Percentiles rank a stretch among this genome's conserved stretches.
Conservation (phyloP, 2,888 invertebrate species). For the Theretra japonica region DNA sequence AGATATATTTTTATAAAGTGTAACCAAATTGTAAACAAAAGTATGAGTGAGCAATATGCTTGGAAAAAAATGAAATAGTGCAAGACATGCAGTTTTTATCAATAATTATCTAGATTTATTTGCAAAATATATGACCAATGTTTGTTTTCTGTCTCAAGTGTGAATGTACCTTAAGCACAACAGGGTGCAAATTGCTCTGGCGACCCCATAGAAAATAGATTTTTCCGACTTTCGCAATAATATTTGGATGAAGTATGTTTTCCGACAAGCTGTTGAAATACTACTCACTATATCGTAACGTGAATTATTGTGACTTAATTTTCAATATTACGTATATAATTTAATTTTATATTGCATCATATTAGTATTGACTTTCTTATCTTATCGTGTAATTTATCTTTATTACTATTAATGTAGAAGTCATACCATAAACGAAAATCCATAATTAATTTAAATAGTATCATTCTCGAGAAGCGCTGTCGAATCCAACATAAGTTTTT, state of each 20-base stretch:
- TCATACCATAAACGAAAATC: no score
- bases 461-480: no score
- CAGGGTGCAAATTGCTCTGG: conserved; percentile 74
- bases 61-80: no score
- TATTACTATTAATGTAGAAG: no score
- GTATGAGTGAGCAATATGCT: no score
- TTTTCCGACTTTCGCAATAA: conserved; percentile 34
- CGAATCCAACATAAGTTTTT: no score
- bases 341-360: neutral
- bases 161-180: conserved; percentile 61
- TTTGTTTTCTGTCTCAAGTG: conserved; percentile 33
- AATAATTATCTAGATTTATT: neutral
- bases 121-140: neutral
- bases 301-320: neutral
- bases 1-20: no score
- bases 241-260: conserved; percentile 10
- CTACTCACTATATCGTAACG: neutral
- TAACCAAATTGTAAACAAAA: no score
- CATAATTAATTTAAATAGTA: no score
- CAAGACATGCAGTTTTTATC: neutral
- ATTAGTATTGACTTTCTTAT: neutral
- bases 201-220: conserved; percentile 45
- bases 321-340: neutral
- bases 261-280: neutral
- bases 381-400: no score